phyloP scores from a whole-genome alignment of 2,888 invertebrate genomes.

The Stegophylla sp. region DNA sequence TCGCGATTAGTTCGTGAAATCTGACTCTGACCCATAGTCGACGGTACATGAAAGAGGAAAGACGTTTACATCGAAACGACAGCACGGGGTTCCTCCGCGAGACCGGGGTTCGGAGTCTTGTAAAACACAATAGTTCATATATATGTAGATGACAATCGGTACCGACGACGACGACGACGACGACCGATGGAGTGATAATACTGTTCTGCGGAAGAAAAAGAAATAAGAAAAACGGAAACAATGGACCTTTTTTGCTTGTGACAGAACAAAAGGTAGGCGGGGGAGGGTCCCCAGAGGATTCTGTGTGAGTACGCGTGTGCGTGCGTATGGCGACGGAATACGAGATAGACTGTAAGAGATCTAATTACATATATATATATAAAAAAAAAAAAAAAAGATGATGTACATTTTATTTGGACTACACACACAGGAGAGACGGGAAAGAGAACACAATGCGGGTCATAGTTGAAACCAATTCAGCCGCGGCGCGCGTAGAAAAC shows the following conservation, averaged over 20 bases:
- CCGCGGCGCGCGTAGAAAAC: conserved; percentile 34
- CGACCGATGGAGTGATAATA: conserved; percentile 56
- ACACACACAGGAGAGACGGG: not conserved
- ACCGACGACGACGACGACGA: conserved; percentile 21
- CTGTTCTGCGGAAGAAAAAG: not conserved
- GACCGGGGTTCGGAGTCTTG: conserved; percentile 8
- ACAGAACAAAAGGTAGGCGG: conserved; percentile 49
- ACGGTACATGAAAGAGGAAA: not conserved
- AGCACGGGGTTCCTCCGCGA: not conserved
- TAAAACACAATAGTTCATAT: conserved; percentile 39
- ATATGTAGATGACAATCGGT: conserved; percentile 49
- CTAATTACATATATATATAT: conserved; percentile 51
- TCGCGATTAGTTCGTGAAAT: conserved; percentile 49
- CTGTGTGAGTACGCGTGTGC: not conserved
- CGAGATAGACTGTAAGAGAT: conserved; percentile 42
- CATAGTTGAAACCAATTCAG: conserved; percentile 58
- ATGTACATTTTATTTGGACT: conserved; percentile 52
- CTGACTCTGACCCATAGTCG: conserved; percentile 42
- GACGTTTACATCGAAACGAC: conserved; percentile 1
- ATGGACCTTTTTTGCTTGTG: conserved; percentile 52
- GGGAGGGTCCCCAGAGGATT: conserved; percentile 20
- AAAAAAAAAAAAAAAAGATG: conserved; percentile 35
- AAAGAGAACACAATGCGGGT: conserved; percentile 50
- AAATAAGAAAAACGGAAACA: conserved; percentile 57
- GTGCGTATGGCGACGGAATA: conserved; percentile 16